phyloP scores from a whole-genome alignment of 1,140 invertebrate species.

The Holotrichia oblita region DNA sequence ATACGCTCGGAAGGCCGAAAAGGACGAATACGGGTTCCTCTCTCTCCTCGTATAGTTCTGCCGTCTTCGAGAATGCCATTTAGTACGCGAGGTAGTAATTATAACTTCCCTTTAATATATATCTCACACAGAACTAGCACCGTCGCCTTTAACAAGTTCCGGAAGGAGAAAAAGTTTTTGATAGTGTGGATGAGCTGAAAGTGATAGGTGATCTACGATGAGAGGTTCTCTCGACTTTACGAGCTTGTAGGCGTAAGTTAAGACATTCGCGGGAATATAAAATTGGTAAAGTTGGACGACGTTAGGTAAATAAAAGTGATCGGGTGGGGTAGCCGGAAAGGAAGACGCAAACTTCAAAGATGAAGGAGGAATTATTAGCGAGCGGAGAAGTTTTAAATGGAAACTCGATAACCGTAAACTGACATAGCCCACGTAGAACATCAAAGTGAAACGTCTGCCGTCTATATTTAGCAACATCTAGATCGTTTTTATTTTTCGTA shows the following conservation, averaged over 20 bases:
- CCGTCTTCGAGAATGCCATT: neutral
- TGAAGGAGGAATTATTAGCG: neutral
- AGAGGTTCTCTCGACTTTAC: neutral
- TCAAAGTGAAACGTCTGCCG: too few species aligned
- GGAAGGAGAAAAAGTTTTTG: neutral
- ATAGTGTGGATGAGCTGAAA: neutral
- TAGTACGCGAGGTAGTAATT: neutral
- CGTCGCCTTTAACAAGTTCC: neutral
- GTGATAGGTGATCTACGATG: neutral
- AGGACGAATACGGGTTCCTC: too few species aligned
- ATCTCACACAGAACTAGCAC: neutral
- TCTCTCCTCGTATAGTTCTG: too few species aligned
- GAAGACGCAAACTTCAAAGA: neutral
- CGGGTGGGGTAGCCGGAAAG: neutral
- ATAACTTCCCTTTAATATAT: neutral
- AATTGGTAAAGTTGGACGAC: neutral
- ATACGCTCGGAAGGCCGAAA: neutral
- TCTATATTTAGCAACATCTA: too few species aligned
- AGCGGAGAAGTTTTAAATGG: neutral
- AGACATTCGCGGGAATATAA: conserved; percentile 7
- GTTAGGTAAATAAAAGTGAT: neutral
- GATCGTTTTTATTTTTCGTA: too few species aligned
- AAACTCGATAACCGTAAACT: conserved; percentile 12
- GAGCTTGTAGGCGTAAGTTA: neutral
- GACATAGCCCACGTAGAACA: neutral